These are phyloP conservation scores for Corythornis cristatus DNA, from an alignment of 2,113 vertebrate genomes.

Conservation along the genomic window DNA sequence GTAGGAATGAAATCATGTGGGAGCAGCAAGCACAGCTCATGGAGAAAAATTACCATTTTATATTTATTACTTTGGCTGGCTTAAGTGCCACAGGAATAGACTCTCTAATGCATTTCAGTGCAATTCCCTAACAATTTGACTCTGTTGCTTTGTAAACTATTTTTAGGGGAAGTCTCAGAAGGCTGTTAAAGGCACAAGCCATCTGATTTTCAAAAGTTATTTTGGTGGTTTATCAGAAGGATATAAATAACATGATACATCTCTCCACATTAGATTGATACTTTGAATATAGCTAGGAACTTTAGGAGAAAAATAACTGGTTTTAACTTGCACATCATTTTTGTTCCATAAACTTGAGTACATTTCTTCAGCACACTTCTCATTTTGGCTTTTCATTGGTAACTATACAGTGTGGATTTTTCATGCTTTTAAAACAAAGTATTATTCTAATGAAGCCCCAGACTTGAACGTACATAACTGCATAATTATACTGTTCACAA, in stretches of 20 bases:
- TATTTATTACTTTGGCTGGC: constrained; percentile 76
- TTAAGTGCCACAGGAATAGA: constrained; percentile 75
- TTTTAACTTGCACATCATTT: neutral
- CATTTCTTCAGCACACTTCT: neutral
- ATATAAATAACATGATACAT: constrained; percentile 47
- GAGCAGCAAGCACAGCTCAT: constrained; percentile 60
- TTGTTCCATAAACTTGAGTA: neutral
- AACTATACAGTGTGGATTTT: neutral
- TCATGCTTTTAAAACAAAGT: neutral
- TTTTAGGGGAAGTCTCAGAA: constrained; percentile 61
- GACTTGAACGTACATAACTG: neutral
- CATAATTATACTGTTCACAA: neutral
- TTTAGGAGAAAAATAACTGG: neutral
- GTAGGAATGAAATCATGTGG: constrained; percentile 62
- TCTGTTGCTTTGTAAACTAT: constrained; percentile 71
- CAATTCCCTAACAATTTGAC: constrained; percentile 66
- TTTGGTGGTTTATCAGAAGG: constrained; percentile 58
- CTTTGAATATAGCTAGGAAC: neutral
- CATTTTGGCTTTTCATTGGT: neutral
- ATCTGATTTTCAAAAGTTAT: constrained; percentile 60
- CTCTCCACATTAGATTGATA: constrained; percentile 42
- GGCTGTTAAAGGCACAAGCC: constrained; percentile 65
- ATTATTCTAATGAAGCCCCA: neutral
- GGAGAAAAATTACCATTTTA: constrained; percentile 76
- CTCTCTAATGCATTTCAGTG: constrained; percentile 70